Conservation (phyloP, 2,888 invertebrate species). For the Ectropis crepuscularia region DNA sequence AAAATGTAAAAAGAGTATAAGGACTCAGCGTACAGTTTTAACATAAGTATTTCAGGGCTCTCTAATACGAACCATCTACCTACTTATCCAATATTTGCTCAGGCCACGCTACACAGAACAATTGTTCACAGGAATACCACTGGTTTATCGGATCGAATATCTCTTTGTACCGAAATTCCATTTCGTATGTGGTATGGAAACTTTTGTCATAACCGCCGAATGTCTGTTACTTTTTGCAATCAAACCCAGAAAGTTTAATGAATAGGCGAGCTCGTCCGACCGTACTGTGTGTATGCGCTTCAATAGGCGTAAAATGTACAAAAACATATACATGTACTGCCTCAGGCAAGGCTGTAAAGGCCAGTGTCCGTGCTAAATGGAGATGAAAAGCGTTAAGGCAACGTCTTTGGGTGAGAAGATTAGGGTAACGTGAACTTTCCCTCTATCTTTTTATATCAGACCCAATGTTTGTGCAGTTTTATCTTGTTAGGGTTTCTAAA, state of each 20-base stretch:
- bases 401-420: constrained; percentile 20
- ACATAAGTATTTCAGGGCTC: no score
- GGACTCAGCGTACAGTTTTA: no score
- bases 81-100: constrained; percentile 12
- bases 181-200: constrained; percentile 39
- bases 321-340: constrained; percentile 16
- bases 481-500: neutral
- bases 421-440: constrained; percentile 8
- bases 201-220: constrained; percentile 50
- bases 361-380: constrained; percentile 32
- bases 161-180: constrained; percentile 36
- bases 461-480: neutral
- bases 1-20: no score
- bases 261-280: constrained; percentile 37
- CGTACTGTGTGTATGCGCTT: constrained; percentile 31
- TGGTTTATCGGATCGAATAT: constrained; percentile 26
- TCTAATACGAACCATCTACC: neutral
- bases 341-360: constrained; percentile 28
- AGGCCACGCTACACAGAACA: constrained; percentile 11
- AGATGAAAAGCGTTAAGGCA: constrained; percentile 22
- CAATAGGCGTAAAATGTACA: constrained; percentile 16
- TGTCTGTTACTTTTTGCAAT: constrained; percentile 53
- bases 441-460: neutral
- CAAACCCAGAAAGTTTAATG: constrained; percentile 49
- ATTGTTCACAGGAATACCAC: constrained; percentile 27